Percentiles rank a stretch among this genome's conserved stretches.
Conservation (phyloP, 2,113 vertebrate genomes). For the Glaucidium brasilianum region DNA sequence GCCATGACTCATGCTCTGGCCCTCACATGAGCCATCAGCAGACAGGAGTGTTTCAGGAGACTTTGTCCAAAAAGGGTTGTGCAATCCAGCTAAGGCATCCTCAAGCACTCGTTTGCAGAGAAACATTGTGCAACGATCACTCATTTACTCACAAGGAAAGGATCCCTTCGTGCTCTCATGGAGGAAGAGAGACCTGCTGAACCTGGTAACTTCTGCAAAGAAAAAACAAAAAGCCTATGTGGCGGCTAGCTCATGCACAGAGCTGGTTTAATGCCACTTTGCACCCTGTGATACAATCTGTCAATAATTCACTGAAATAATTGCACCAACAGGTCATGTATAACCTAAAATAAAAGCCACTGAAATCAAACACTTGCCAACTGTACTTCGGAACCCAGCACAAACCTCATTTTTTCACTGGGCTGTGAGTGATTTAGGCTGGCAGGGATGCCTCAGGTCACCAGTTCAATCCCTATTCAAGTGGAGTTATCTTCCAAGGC, state of each 20-base stretch:
- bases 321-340: not conserved
- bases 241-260: not conserved
- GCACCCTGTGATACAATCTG: not conserved
- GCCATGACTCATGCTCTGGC: not conserved
- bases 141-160: not conserved
- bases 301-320: not conserved
- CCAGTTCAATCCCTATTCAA: not conserved
- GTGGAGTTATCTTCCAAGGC: not conserved
- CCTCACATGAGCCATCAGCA: constrained; percentile 41
- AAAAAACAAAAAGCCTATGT: not conserved
- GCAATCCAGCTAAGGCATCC: not conserved
- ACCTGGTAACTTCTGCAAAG: not conserved
- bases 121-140: not conserved
- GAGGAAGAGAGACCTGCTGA: not conserved
- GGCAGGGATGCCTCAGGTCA: not conserved
- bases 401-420: not conserved
- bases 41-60: not conserved
- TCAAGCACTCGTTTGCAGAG: not conserved
- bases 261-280: not conserved
- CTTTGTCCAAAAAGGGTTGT: constrained; percentile 20
- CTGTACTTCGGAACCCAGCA: not conserved
- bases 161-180: not conserved
- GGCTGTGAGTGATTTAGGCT: not conserved
- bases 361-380: not conserved
- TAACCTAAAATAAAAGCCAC: not conserved